Percentiles rank a stretch among this genome's conserved stretches.
Conservation (phyloP, 64 coral and sea anemone species). For the Pocillopora verrucosa region DNA sequence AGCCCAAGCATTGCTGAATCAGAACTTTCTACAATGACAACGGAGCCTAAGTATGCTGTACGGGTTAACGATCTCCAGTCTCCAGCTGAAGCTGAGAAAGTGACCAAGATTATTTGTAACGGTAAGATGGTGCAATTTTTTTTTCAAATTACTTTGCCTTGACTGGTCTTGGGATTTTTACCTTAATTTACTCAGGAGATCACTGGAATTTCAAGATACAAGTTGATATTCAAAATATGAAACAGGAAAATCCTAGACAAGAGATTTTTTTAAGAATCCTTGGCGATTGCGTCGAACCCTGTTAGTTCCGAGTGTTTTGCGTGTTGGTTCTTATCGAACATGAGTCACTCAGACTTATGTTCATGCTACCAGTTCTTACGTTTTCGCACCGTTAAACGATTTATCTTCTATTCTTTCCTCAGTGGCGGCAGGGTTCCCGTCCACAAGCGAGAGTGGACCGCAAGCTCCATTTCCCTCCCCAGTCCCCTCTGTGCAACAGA, state of each 20-base stretch:
- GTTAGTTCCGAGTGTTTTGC: too few relatives aligned
- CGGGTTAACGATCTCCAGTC: slow-evolving; percentile 70
- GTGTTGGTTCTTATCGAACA: too few relatives aligned
- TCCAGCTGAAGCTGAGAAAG: slow-evolving; percentile 72
- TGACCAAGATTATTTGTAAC: slow-evolving; percentile 87
- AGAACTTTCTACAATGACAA: slow-evolving; percentile 80
- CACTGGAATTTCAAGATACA: too few relatives aligned
- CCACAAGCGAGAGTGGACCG: not conserved
- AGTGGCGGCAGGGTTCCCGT: slow-evolving; percentile 24
- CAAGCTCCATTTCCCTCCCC: slow-evolving; percentile 16
- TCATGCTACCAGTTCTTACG: not conserved
- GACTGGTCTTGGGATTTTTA: not conserved
- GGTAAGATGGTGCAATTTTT: slow-evolving; percentile 21
- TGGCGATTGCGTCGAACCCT: too few relatives aligned
- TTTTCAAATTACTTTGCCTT: not conserved
- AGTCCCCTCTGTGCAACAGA: not conserved
- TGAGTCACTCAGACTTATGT: too few relatives aligned
- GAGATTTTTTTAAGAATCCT: too few relatives aligned
- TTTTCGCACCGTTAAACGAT: not conserved
- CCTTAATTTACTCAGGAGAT: too few relatives aligned
- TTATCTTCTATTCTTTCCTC: not conserved
- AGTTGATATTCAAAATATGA: too few relatives aligned
- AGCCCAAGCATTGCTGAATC: slow-evolving; percentile 53
- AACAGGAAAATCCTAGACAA: too few relatives aligned
- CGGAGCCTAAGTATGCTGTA: slow-evolving; percentile 73